These are phyloP conservation scores for Glaucopsyche alexis DNA, from an alignment of 2,888 invertebrate genomes.

Conservation along the genomic window DNA sequence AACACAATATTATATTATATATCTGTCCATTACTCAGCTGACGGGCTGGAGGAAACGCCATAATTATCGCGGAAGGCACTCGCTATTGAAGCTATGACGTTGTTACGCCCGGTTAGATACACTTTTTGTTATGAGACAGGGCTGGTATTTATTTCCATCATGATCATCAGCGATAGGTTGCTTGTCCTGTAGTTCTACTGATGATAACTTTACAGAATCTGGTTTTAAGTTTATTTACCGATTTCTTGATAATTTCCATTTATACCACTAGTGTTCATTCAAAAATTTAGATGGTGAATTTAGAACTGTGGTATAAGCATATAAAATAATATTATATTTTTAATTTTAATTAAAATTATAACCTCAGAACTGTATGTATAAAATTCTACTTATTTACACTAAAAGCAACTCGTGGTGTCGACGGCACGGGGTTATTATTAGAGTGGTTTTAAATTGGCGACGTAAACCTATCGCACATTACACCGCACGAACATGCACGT, in stretches of 20 bases:
- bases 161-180: not conserved
- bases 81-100: conserved; percentile 10
- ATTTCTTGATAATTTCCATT: too few relatives aligned
- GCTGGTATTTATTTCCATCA: conserved; percentile 12
- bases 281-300: too few relatives aligned
- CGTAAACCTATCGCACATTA: not conserved
- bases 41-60: not conserved
- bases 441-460: not conserved
- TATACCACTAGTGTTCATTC: too few relatives aligned
- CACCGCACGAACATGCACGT: not conserved
- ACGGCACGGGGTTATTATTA: conserved; percentile 13
- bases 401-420: conserved; percentile 1
- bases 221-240: too few relatives aligned
- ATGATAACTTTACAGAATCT: too few relatives aligned
- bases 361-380: not conserved
- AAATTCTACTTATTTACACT: conserved; percentile 4
- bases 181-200: too few relatives aligned
- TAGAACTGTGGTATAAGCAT: too few relatives aligned
- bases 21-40: conserved; percentile 2
- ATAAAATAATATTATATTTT: too few relatives aligned
- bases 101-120: conserved; percentile 16
- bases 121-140: not conserved
- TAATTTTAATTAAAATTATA: not conserved
- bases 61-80: conserved; percentile 22
- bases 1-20: not conserved